A percentile compares a stretch with the other conserved stretches of the same genome.
Evolutionary conservation across 1,140 invertebrate species (phyloP).

Genomic region (Aphaenogaster rudis): DNA sequence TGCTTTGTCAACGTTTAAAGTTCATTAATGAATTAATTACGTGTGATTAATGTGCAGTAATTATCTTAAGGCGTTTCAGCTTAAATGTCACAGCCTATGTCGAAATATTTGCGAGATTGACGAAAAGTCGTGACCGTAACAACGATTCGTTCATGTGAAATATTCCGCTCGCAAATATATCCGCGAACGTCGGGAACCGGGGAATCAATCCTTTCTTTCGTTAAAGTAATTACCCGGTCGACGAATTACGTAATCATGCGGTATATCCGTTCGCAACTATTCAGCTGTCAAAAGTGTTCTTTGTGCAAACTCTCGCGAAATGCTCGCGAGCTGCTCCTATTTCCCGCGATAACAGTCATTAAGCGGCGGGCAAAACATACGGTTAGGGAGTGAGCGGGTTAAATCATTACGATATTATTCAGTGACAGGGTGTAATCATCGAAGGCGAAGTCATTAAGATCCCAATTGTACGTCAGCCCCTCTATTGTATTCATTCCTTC

Average conservation of each 20-base stretch:
- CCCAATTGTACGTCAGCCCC: conserved; percentile 27
- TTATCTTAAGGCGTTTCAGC: background rate
- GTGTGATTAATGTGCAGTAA: background rate
- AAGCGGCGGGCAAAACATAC: conserved; percentile 42
- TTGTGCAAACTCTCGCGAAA: conserved; percentile 31
- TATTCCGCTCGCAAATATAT: background rate
- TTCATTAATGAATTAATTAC: conserved; percentile 9
- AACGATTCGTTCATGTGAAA: conserved; percentile 1
- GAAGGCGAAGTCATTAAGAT: conserved; percentile 50
- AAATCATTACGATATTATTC: conserved; percentile 63
- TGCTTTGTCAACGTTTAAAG: background rate
- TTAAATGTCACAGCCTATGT: background rate
- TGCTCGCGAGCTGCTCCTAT: conserved; percentile 26
- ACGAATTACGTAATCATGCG: conserved; percentile 29
- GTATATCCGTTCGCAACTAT: conserved; percentile 25
- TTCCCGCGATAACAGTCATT: conserved; percentile 53
- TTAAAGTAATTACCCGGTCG: conserved; percentile 15
- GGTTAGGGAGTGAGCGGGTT: conserved; percentile 24
- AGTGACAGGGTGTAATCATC: conserved; percentile 63
- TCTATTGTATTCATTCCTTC: conserved; percentile 42
- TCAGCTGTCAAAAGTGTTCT: conserved; percentile 47
- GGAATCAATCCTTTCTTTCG: conserved; percentile 40
- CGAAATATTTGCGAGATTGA: background rate
- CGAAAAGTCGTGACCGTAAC: background rate
- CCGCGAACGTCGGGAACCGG: background rate